Conservation (phyloP, 1,140 invertebrate genomes). For the Pygmarrhopalites habei region DNA sequence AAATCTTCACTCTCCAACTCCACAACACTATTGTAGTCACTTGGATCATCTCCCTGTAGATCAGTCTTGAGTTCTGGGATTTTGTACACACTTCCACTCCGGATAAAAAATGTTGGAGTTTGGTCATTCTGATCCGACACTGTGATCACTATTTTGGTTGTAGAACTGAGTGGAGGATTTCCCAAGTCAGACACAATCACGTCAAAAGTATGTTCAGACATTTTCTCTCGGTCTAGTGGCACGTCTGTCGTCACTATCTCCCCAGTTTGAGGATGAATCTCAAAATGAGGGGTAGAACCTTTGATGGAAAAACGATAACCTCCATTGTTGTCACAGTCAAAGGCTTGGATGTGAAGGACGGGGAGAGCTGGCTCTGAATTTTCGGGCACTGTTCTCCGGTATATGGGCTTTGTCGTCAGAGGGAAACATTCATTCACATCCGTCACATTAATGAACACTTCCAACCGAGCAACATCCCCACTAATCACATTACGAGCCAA, state of each 20-base stretch:
- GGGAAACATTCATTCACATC: conserved; percentile 56
- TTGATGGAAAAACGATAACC: conserved; percentile 46
- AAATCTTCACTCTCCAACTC: conserved; percentile 31
- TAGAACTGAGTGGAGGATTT: conserved; percentile 63
- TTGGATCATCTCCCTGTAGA: conserved; percentile 30
- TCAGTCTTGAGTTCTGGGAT: conserved; percentile 40
- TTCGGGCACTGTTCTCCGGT: conserved; percentile 50
- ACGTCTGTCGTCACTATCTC: conserved; percentile 67
- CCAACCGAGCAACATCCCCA: conserved; percentile 37
- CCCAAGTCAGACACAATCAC: conserved; percentile 74
- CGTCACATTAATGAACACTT: conserved; percentile 49
- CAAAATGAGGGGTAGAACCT: conserved; percentile 59
- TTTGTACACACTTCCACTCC: conserved; percentile 40
- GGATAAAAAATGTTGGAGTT: conserved; percentile 39
- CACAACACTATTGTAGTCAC: conserved; percentile 6
- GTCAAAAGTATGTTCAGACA: conserved; percentile 42
- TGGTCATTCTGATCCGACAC: conserved; percentile 50
- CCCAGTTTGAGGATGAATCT: conserved; percentile 90
- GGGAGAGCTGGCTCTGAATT: conserved; percentile 46
- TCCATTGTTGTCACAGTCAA: conserved; percentile 46
- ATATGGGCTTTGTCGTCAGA: conserved; percentile 49
- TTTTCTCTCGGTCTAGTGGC: conserved; percentile 74
- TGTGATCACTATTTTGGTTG: conserved; percentile 70
- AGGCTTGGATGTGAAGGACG: conserved; percentile 51
- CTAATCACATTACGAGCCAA: conserved; percentile 28